Evolutionary conservation across 2,797 vertebrate species (phyloP), one percentile per base, ranked within the genome.

Genomic region (Typhlichthys eigenmanni): DNA sequence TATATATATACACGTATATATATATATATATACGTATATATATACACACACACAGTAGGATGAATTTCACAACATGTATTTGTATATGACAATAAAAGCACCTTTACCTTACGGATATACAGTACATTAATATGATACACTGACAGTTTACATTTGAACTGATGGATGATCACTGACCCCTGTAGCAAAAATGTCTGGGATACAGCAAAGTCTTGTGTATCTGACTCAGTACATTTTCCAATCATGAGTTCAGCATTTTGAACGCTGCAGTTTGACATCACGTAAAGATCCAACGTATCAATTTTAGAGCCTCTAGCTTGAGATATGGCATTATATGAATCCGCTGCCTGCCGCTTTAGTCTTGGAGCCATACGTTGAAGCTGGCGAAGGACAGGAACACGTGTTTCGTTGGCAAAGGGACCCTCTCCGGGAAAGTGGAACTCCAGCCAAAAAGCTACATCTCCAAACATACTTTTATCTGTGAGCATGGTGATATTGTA

Each of bases 381-480:
- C 0, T 13, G 0, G 2, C 68, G 79, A 1, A 88, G 52, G 5
- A 0, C 45, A 0, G 87, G 53, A 0, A 0, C 0, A 0, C 19
- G 1, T 2, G 86, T 90, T 58, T 72, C 64, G 0, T 2, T 5
- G 13, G 50, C 5, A 55, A 88, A 0, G 0, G 88, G 82, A 0
- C 87, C 90, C 1, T 77, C 0, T 38, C 89, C 89, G 0, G 91
- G 88, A 0, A 38, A 0, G 60, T 81, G 1, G 46, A 92, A 13
- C 11, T 88, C 73, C 0, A 93, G 2, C 80, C 79, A 71, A 17
- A 87, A 43, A 0, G 0, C 0, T 13, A 88, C 0, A 0, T 4
- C 2, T 5, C 91, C 90, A 16, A 92, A 93, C 0, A 4, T 46
- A 54, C 89, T 58, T 6, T 0, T n/a, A 46, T 89, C 85, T 2